Percentiles rank a stretch among this genome's conserved stretches.
Conservation (phyloP, 2,888 invertebrate genomes). For the Aleiodes leptofemur region DNA sequence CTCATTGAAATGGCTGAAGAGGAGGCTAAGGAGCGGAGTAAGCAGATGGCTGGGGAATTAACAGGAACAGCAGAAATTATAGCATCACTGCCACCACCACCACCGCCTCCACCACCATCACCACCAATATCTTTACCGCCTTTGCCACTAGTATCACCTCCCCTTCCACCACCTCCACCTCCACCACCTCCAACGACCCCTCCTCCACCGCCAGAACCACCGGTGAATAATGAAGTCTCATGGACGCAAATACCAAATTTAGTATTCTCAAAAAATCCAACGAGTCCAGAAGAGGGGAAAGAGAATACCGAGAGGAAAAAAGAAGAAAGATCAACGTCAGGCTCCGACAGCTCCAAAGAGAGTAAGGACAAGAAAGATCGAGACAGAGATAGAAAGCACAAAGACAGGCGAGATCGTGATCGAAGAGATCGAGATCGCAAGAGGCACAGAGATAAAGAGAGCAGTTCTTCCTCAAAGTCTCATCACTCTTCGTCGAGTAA, state of each 20-base stretch:
- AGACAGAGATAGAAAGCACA: constrained; percentile 57
- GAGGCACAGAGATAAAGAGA: constrained; percentile 53
- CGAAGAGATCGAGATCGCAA: constrained; percentile 61
- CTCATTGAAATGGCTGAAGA: constrained; percentile 73
- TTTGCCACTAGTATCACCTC: background rate
- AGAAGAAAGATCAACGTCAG: constrained; percentile 17
- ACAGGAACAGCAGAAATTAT: constrained; percentile 10
- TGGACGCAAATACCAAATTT: constrained; percentile 30
- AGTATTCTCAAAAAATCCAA: constrained; percentile 45
- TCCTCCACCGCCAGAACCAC: constrained; percentile 11
- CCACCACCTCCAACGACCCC: constrained; percentile 41
- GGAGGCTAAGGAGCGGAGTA: constrained; percentile 67
- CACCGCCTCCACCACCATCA: constrained; percentile 9
- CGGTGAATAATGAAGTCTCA: background rate
- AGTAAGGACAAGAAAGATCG: constrained; percentile 42
- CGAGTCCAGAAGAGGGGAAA: constrained; percentile 57
- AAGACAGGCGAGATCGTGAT: constrained; percentile 61
- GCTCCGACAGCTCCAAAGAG: constrained; percentile 25
- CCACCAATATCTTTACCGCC: constrained; percentile 11
- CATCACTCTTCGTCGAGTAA: constrained; percentile 40
- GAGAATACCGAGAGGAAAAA: constrained; percentile 32
- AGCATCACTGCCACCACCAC: constrained; percentile 35
- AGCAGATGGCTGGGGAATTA: constrained; percentile 30
- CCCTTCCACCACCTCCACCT: constrained; percentile 15
- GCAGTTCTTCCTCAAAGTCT: constrained; percentile 50